Evolutionary conservation across 2,797 vertebrate species (phyloP).

Genomic region (Anguilla marmorata): DNA sequence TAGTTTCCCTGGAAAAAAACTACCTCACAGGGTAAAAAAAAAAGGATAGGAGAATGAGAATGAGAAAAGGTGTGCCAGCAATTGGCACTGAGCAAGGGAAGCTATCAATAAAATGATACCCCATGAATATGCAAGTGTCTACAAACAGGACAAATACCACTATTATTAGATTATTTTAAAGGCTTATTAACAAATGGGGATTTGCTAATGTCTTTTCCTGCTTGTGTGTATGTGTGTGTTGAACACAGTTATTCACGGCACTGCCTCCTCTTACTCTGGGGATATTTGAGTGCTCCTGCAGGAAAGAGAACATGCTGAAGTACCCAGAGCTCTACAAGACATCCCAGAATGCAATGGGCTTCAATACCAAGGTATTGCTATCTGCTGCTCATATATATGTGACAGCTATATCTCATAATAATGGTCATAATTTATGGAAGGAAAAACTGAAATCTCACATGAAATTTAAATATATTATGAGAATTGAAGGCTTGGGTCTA

Average conservation of each 20-base stretch:
- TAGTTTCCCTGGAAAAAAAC: constrained; percentile 61
- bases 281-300: constrained; percentile 96
- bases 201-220: neutral
- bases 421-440: neutral
- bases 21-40: constrained; percentile 49
- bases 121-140: neutral
- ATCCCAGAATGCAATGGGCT: constrained; percentile 95
- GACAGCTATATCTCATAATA: neutral
- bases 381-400: neutral
- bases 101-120: neutral
- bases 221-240: constrained; percentile 13
- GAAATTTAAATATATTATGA: neutral
- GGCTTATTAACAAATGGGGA: neutral
- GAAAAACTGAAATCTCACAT: neutral
- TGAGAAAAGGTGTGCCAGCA: neutral
- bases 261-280: constrained; percentile 94
- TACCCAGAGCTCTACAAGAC: constrained; percentile 98
- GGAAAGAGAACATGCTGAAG: constrained; percentile 97
- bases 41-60: neutral
- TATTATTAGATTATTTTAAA: neutral
- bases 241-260: constrained; percentile 89
- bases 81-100: neutral
- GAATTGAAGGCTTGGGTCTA: neutral
- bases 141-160: neutral
- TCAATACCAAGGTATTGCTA: constrained; percentile 78